These are phyloP conservation scores for Pinna nobilis DNA, from an alignment of 1,140 invertebrate genomes.

Conservation along the genomic window DNA sequence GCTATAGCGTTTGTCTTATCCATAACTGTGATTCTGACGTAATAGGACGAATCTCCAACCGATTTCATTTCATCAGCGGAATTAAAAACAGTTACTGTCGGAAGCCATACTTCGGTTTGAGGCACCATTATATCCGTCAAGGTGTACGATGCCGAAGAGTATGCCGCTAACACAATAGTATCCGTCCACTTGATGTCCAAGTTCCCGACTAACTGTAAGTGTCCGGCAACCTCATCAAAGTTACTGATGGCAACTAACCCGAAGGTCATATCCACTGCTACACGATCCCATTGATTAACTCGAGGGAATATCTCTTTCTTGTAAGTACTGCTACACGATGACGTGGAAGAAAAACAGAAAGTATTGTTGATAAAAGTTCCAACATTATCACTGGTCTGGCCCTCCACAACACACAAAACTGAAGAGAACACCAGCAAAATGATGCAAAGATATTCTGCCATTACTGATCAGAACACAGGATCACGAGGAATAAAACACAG, in stretches of 20 bases:
- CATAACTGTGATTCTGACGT: constrained; percentile 18
- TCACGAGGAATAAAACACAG: too few relatives aligned
- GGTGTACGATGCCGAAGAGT: constrained; percentile 4
- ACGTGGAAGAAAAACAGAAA: background rate
- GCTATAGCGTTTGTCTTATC: background rate
- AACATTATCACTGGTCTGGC: background rate
- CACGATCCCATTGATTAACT: constrained; percentile 2
- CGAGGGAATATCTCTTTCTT: constrained; percentile 23
- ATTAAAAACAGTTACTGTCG: constrained; percentile 33
- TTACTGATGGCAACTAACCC: constrained; percentile 14
- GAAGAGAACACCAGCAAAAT: background rate
- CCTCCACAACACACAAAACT: background rate
- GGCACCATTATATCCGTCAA: constrained; percentile 24
- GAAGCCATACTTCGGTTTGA: constrained; percentile 28
- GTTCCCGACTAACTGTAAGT: constrained; percentile 23
- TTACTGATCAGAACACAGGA: too few relatives aligned
- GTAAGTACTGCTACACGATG: constrained; percentile 5
- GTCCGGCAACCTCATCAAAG: constrained; percentile 29
- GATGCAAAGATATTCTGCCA: too few relatives aligned
- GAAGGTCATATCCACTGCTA: constrained; percentile 24
- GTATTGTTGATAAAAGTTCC: background rate
- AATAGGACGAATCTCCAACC: constrained; percentile 6
- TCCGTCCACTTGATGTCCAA: constrained; percentile 31
- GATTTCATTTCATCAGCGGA: constrained; percentile 4
- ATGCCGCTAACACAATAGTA: background rate